These are phyloP conservation scores for Orientallactaga sibirica DNA, from an alignment of 2,797 vertebrate genomes.

Conservation along the genomic window DNA sequence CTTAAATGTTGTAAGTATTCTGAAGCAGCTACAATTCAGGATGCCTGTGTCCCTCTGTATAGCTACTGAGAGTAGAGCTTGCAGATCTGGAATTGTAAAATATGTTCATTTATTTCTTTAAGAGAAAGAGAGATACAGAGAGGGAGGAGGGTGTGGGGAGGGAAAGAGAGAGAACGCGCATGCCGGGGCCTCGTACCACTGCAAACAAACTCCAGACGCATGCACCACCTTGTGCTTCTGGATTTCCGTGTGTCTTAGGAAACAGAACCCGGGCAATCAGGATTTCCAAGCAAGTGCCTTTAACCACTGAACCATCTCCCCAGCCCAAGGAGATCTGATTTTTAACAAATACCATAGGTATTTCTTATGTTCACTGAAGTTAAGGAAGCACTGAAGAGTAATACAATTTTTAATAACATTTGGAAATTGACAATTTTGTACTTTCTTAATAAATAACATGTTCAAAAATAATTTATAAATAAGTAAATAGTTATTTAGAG, in stretches of 20 bases:
- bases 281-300: too few species aligned
- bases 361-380: conserved; percentile 43
- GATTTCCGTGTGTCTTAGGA: too few species aligned
- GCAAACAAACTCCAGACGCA: too few species aligned
- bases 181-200: too few species aligned
- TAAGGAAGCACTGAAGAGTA: conserved; percentile 13
- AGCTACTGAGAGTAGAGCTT: neutral
- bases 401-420: neutral
- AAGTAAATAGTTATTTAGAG: conserved; percentile 35
- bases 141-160: too few species aligned
- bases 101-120: too few species aligned
- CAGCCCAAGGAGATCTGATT: neutral
- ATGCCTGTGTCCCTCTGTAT: neutral
- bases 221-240: too few species aligned
- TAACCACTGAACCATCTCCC: too few species aligned
- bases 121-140: too few species aligned
- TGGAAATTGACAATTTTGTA: neutral
- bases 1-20: neutral
- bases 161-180: too few species aligned
- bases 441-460: conserved; percentile 50
- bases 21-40: conserved; percentile 13
- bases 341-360: neutral
- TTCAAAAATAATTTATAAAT: conserved; percentile 47
- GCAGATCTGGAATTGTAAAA: conserved; percentile 47
- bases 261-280: too few species aligned